A percentile compares a stretch with the other conserved stretches of the same genome.
These are phyloP conservation scores for Mastacembelus armatus DNA, from an alignment of 2,797 vertebrate genomes.

Conservation along the genomic window DNA sequence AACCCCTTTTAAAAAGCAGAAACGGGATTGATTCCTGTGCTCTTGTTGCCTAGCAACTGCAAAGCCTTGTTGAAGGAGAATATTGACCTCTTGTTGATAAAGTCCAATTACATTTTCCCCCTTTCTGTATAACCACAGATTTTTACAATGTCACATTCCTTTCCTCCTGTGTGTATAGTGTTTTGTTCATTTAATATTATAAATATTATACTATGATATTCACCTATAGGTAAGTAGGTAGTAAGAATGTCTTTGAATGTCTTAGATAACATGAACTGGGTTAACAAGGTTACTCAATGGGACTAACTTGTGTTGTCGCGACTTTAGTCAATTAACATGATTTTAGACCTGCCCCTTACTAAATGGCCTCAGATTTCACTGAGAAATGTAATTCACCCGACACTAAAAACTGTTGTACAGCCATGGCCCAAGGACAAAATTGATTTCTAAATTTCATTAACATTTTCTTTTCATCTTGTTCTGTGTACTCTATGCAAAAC, in stretches of 20 bases:
- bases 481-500: slow-evolving; percentile 28
- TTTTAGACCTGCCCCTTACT: slow-evolving; percentile 33
- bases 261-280: slow-evolving; percentile 7
- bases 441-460: slow-evolving; percentile 72
- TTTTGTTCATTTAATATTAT: slow-evolving; percentile 42
- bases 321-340: slow-evolving; percentile 56
- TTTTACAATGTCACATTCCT: slow-evolving; percentile 59
- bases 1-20: slow-evolving; percentile 74
- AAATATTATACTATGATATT: no score
- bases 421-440: slow-evolving; percentile 59
- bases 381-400: slow-evolving; percentile 35
- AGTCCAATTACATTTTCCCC: slow-evolving; percentile 74
- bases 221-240: slow-evolving; percentile 4
- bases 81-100: slow-evolving; percentile 82
- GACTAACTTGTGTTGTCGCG: slow-evolving; percentile 30
- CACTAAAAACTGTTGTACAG: slow-evolving; percentile 57
- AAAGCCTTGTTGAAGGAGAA: slow-evolving; percentile 72
- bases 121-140: slow-evolving; percentile 59
- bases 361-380: slow-evolving; percentile 43
- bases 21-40: slow-evolving; percentile 76
- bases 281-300: slow-evolving; percentile 36
- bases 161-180: slow-evolving; percentile 31
- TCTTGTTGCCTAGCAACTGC: slow-evolving; percentile 82
- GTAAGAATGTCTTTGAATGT: slow-evolving; percentile 26
- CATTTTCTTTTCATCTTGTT: slow-evolving; percentile 47